Evolutionary conservation across 1,140 invertebrate genomes (phyloP), one percentile per base, ranked within the genome.

Genomic region (Lordiphosa mommai): DNA sequence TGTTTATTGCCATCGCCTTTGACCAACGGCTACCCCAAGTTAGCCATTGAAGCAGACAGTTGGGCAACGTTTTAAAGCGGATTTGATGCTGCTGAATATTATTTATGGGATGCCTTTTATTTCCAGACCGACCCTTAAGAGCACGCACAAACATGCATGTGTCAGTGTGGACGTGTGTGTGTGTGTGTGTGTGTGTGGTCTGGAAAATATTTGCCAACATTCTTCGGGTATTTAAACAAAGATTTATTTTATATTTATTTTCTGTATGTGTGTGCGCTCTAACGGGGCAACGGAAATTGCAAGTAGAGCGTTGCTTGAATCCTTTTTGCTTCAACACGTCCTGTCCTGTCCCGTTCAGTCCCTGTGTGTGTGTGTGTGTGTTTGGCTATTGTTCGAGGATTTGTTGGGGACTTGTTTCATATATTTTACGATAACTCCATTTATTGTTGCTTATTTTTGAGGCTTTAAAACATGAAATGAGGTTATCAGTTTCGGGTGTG

Each of bases 181-280:
- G 44, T 34, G 17, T 55, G 52, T 17, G 44, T 46, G 23, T 49
- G 52, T 41, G 55, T 60, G 61, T 51, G 61, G 61, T 51, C 56
- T 66, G 14, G 29, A 72, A 79, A 73, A 80, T 80, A 80, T 80
- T 80, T 80, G 65, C 74, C 60, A 80, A 80, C 76, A 80, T 80
- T 80, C 71, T 76, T 80, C 69, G 76, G 76, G 76, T 80, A 80
- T 80, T 80, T 80, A 80, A 80, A 80, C 76, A 80, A 82, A 80
- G 76, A 82, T 80, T 80, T 80, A 80, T 80, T 82, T 80, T 71
- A 82, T 82, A 74, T 74, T 74, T 68, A 49, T 68, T 68, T 67
- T 64, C 32, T 52, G 63, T 67, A 30, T 49, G 49, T 51, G 10
- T 40, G 59, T 33, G 37, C 43, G 33, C 40, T 61, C 34, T 55